Evolutionary conservation across 53 echinoderm and acorn worm genomes (phyloP).

Genomic region (Echinarachnius parma): DNA sequence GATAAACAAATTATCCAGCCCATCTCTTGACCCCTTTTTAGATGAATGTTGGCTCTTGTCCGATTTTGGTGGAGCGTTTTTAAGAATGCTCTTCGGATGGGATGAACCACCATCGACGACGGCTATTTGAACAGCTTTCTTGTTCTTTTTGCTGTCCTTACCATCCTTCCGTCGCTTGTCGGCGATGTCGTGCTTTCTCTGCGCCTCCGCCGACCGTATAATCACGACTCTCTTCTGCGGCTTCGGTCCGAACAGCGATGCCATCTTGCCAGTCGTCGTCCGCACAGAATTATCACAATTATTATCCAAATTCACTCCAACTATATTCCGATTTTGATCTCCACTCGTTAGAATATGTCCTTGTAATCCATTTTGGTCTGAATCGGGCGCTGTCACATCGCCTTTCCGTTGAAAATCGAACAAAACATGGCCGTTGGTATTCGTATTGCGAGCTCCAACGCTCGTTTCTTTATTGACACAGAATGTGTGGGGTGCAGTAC

Average conservation of each 20-base stretch:
- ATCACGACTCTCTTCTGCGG: constrained; percentile 40
- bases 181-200: constrained; percentile 36
- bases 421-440: constrained; percentile 45
- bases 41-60: constrained; percentile 7
- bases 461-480: constrained; percentile 32
- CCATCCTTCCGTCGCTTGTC: constrained; percentile 24
- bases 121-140: constrained; percentile 35
- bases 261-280: constrained; percentile 1
- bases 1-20: constrained; percentile 22
- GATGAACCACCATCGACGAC: constrained; percentile 24
- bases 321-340: constrained; percentile 10
- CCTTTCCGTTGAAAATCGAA: neutral
- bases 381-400: neutral
- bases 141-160: constrained; percentile 30
- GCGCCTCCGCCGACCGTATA: constrained; percentile 38
- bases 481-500: constrained; percentile 19
- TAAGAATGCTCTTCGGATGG: constrained; percentile 28
- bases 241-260: constrained; percentile 29
- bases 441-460: constrained; percentile 15
- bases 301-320: neutral
- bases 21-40: neutral
- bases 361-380: constrained; percentile 23
- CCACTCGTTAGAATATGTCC: constrained; percentile 7
- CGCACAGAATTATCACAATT: neutral
- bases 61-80: constrained; percentile 9